These are phyloP conservation scores for Sminthurinus aureus DNA, from an alignment of 2,888 invertebrate genomes.

Conservation along the genomic window DNA sequence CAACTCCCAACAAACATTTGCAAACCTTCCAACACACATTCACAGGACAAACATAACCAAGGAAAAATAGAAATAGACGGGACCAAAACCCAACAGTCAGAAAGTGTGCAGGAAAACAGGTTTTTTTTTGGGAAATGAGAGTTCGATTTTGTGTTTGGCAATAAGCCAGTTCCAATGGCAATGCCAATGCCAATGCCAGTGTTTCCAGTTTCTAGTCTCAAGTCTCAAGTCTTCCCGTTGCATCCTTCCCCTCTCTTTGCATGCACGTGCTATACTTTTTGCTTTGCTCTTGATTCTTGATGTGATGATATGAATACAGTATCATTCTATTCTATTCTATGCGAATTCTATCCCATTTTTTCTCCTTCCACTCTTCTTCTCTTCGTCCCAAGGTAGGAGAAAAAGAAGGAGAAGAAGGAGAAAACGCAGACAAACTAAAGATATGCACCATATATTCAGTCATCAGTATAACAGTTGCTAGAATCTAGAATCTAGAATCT, in stretches of 20 bases:
- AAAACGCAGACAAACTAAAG: background rate
- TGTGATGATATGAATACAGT: too few relatives aligned
- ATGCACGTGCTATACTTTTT: too few relatives aligned
- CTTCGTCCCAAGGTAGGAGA: conserved; percentile 27
- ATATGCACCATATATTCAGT: background rate
- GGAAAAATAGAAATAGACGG: too few relatives aligned
- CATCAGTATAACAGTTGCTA: too few relatives aligned
- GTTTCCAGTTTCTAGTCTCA: too few relatives aligned
- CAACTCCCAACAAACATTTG: conserved; percentile 40
- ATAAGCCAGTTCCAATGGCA: conserved; percentile 43
- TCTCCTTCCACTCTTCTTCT: too few relatives aligned
- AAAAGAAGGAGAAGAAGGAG: background rate
- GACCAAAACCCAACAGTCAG: background rate
- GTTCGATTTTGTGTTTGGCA: conserved; percentile 54
- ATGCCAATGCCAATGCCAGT: too few relatives aligned
- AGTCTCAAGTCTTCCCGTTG: too few relatives aligned
- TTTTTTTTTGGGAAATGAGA: conserved; percentile 46
- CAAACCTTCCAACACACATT: conserved; percentile 30
- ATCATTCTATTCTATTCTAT: background rate
- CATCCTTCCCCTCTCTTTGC: background rate
- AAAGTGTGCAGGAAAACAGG: conserved; percentile 30
- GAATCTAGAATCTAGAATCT: too few relatives aligned
- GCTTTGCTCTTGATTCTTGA: too few relatives aligned
- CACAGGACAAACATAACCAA: too few relatives aligned
- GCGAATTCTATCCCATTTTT: background rate